A percentile compares a stretch with the other conserved stretches of the same genome.
Evolutionary conservation across 2,797 vertebrate genomes (phyloP).

Genomic region (Hoplostethus mediterraneus): DNA sequence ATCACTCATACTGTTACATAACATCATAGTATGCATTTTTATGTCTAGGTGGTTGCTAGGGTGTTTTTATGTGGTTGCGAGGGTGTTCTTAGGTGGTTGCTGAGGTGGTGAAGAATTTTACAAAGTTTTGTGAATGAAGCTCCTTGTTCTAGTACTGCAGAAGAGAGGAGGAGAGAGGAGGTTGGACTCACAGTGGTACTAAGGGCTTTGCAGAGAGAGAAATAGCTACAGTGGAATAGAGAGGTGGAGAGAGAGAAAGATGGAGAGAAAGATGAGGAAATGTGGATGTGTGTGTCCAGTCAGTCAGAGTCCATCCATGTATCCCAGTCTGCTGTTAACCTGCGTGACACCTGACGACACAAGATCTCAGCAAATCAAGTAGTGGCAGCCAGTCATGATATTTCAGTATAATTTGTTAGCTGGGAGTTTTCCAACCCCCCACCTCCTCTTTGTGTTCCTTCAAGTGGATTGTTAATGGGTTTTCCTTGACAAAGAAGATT

Average conservation of each 20-base stretch:
- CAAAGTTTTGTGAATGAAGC: slow-evolving; percentile 35
- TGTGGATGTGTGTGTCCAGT: not conserved
- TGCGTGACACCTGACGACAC: not conserved
- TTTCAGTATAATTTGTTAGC: slow-evolving; percentile 5
- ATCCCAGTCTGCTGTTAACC: not conserved
- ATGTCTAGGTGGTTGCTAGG: too few species aligned
- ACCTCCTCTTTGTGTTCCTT: not conserved
- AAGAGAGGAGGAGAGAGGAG: slow-evolving; percentile 61
- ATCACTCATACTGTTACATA: too few species aligned
- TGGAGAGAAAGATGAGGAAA: slow-evolving; percentile 29
- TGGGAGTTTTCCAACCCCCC: slow-evolving; percentile 1
- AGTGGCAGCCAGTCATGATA: not conserved
- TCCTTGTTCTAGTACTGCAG: slow-evolving; percentile 73
- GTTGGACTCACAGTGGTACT: slow-evolving; percentile 32
- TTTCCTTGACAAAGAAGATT: slow-evolving; percentile 28
- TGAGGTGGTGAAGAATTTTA: too few species aligned
- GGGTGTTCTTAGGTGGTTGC: too few species aligned
- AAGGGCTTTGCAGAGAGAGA: slow-evolving; percentile 35
- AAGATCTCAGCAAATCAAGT: not conserved
- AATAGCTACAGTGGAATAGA: slow-evolving; percentile 12
- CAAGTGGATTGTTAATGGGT: slow-evolving; percentile 15
- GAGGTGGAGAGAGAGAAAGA: slow-evolving; percentile 21
- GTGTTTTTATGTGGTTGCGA: too few species aligned
- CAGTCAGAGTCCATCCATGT: not conserved
- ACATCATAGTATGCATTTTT: too few species aligned